phyloP scores from a whole-genome alignment of 2,113 vertebrate species.

The Micronycteris hirsuta region DNA sequence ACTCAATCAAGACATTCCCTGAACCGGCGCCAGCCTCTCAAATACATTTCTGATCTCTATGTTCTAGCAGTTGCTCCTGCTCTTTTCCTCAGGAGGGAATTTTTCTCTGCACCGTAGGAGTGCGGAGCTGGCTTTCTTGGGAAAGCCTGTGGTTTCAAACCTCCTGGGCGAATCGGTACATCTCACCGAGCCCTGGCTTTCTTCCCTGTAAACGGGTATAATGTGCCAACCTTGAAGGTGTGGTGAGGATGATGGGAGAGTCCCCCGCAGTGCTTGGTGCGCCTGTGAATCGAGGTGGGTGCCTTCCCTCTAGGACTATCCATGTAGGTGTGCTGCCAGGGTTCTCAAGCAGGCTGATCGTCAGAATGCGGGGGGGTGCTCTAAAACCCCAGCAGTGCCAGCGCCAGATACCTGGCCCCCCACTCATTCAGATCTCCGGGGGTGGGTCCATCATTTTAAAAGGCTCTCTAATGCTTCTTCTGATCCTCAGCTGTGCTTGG shows the following conservation, averaged over 20 bases:
- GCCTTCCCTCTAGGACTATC: background rate
- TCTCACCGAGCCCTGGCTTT: background rate
- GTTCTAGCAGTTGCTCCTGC: background rate
- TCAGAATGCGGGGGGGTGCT: background rate
- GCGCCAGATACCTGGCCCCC: background rate
- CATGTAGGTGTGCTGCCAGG: fast-evolving
- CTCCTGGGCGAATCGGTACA: too few relatives aligned
- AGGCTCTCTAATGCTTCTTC: background rate
- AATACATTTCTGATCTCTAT: background rate
- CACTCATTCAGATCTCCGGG: background rate
- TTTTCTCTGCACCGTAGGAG: background rate
- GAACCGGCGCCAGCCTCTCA: background rate
- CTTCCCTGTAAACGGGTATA: background rate
- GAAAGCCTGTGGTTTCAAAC: background rate
- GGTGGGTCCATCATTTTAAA: background rate
- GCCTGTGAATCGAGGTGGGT: too few relatives aligned
- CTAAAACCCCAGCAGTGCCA: background rate
- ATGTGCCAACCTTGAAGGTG: background rate
- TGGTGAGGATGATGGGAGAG: background rate
- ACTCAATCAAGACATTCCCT: background rate
- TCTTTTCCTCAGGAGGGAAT: background rate
- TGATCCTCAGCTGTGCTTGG: background rate
- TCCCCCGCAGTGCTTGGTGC: background rate
- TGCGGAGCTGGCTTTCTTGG: background rate
- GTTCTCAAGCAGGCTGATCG: background rate